Base-by-base conservation (phyloP, 2,888 invertebrate species). In the Mesorhabditis spiculigera region DNA sequence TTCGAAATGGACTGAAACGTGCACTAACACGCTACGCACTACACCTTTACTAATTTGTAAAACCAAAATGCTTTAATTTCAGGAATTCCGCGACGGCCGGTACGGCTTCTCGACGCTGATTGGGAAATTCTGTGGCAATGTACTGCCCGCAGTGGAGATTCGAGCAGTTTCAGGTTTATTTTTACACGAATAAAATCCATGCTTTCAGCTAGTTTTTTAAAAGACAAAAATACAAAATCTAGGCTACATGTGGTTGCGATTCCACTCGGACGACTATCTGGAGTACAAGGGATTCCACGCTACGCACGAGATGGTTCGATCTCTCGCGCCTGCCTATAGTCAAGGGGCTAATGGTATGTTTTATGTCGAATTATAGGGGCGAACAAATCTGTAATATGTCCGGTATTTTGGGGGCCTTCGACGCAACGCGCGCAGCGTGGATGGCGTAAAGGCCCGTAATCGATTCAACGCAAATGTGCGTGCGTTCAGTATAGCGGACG, bases 71-170 rank as follows among this genome's bases (percentile, higher is more conserved):
- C 28, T 64, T 73, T 6, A 16, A 5, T 44, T 82, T 70, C 79
- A 88, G 73, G 88, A 88, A 71, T 82, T 88, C 45, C 82, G 88
- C 28, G 87, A 88, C 76, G 88, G 88, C 3, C 87, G 87, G 0
- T 88, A 88, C 76, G 86, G 86, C 43, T 86, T 86, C 70, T 86
- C 86, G 4, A 85, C 84, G 28, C 74, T 85, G 5, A 75, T 86
- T 61, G 84, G 81, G 5, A 78, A 79, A 61, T 82, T 80, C 65
- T 85, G 85, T 71, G 85, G 85, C 5, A 78, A 73, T 71, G 63
- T 65, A 10, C 68, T 78, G 43, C 85, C 85, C 3, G 70, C 69
- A 42, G 68, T 67, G 8, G 78, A 78, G 44, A 77, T 85, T 28
- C 68, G 78, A 42, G 83, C 81, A 4, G 71, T 71, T 58, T 81